Evolutionary conservation across 1,140 invertebrate species (phyloP).

Genomic region (Drosophila serrata): DNA sequence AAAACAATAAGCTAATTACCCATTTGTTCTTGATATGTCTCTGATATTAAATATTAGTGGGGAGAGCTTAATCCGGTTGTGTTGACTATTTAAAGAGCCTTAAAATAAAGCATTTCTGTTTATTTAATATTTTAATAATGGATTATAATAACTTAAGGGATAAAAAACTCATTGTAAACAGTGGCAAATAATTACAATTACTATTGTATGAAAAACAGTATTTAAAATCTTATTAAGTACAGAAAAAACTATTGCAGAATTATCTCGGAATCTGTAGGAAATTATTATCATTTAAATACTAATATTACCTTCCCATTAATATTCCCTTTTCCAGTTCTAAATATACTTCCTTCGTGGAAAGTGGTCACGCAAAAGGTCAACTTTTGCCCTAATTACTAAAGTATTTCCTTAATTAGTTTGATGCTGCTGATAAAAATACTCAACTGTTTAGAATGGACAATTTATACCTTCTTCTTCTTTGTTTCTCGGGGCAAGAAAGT

Average conservation of each 20-base stretch:
- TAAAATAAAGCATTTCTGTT: background rate
- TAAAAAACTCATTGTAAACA: no score
- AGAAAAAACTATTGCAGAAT: no score
- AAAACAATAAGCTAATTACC: constrained; percentile 29
- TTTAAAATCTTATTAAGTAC: background rate
- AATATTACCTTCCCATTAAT: no score
- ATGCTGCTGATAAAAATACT: constrained; percentile 2
- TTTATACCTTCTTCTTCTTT: no score
- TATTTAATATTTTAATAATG: background rate
- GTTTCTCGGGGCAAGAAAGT: no score
- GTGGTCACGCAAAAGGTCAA: background rate
- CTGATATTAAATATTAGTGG: background rate
- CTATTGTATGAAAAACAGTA: background rate
- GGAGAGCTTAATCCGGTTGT: background rate
- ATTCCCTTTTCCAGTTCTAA: background rate
- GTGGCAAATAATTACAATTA: background rate
- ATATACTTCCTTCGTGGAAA: background rate
- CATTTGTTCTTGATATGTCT: background rate
- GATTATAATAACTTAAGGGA: no score
- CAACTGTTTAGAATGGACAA: background rate
- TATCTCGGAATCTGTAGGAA: no score
- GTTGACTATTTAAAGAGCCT: background rate
- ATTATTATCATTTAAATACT: no score
- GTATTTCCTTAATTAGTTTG: constrained; percentile 9
- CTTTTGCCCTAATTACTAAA: constrained; percentile 1